Base-by-base conservation (phyloP, 2,888 invertebrate species). In the Polydesmus complanatus region DNA sequence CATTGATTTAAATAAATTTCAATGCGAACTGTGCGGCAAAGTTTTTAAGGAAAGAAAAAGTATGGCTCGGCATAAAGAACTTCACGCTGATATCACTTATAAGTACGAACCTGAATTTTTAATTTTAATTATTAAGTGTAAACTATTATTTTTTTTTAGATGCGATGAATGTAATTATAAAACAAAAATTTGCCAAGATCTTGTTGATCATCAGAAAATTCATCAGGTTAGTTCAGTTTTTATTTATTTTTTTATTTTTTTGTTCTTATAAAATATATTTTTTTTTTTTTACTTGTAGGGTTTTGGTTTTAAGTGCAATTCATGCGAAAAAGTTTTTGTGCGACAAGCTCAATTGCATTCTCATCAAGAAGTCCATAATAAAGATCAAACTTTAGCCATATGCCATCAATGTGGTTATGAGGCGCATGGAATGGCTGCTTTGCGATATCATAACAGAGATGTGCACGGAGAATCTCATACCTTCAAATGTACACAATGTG, bases 321-420 rank as follows among this genome's bases (percentile, higher is more conserved):
- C 61, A 26, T 61, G 61, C 26, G 51, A 48, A 3, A 61, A 61
- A 48, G 49, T 61, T 22, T 61, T 61, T 37, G 26, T 59, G 3
- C 63, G 61, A 14, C 58, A 27, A n/a, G 8, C 57, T n/a, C 26
- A 63, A n/a, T 22, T 61, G 26, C 5, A 3, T 3, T 5, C 5
- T 3, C 61, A 61, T 50, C 26, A 61, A 53, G 58, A 61, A 22
- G 37, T 22, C 21, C 61, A 61, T 27, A 57, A 52, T 47, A 23
- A 21, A 22, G 37, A 61, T 25, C 27, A 52, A 11, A 21, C n/a
- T 5, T 2, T 47, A 11, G 53, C 49, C 23, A 53, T 61, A 3
- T 61, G 61, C 23, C 54, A 61, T 19, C 58, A 60, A 23, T 61
- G 61, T 47, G 61, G 61, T 14, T 11, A 23, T 5, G 18, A 27